A percentile compares a stretch with the other conserved stretches of the same genome.
Evolutionary conservation across 53 echinoderm and acorn worm genomes (phyloP).

Genomic region (Zoroaster sp.): DNA sequence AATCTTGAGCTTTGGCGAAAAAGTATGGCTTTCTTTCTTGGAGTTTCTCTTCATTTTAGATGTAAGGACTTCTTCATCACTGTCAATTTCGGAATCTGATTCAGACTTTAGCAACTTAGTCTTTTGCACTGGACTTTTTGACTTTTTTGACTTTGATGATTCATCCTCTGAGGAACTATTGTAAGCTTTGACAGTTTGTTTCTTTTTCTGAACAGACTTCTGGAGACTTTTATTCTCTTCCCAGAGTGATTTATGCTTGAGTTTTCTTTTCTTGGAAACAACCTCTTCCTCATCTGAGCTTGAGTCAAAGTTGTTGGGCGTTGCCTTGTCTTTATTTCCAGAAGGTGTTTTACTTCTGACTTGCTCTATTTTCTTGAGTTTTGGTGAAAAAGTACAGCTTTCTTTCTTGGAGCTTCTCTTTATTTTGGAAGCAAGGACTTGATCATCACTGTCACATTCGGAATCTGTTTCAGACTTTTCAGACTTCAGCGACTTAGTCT

Average conservation of each 20-base stretch:
- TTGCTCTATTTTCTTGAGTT: background rate
- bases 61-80: slow-evolving; percentile 1
- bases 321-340: background rate
- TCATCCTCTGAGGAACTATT: background rate
- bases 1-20: background rate
- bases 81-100: background rate
- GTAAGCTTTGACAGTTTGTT: background rate
- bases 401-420: background rate
- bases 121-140: background rate
- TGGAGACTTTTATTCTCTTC: background rate
- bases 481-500: background rate
- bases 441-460: slow-evolving; percentile 7
- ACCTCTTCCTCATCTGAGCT: slow-evolving; percentile 4
- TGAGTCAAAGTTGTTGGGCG: background rate
- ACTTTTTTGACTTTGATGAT: too few relatives aligned
- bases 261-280: background rate
- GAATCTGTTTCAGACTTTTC: background rate
- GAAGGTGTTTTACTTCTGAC: background rate
- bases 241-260: background rate
- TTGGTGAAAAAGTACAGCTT: background rate
- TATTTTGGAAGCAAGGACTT: background rate
- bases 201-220: background rate
- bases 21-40: background rate
- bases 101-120: background rate
- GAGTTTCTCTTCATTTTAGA: background rate